phyloP scores from a whole-genome alignment of 2,797 vertebrate genomes.

The Yasuhikotakia modesta region DNA sequence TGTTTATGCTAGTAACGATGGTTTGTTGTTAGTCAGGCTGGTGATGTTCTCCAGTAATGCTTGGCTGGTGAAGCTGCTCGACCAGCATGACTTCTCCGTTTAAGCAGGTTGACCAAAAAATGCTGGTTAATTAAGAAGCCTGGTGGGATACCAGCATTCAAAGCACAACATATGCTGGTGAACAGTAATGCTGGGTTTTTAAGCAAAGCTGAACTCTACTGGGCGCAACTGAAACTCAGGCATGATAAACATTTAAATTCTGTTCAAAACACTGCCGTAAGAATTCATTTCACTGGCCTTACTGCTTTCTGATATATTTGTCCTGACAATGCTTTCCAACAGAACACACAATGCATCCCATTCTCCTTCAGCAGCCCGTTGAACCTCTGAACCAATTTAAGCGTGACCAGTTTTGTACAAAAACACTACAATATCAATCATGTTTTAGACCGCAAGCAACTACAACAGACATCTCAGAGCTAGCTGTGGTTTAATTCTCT shows the following conservation, averaged over 20 bases:
- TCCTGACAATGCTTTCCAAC: slow-evolving; percentile 12
- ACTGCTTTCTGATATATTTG: slow-evolving; percentile 11
- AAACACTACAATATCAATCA: slow-evolving; percentile 53
- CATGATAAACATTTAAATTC: slow-evolving; percentile 25
- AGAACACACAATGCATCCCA: slow-evolving; percentile 1
- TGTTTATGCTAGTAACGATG: not conserved
- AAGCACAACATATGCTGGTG: not conserved
- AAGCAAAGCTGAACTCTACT: not conserved
- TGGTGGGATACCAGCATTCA: not conserved
- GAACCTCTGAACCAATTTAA: slow-evolving; percentile 38
- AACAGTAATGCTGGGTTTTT: not conserved
- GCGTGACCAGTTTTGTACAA: slow-evolving; percentile 58
- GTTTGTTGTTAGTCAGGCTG: too few relatives aligned
- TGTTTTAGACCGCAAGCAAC: slow-evolving; percentile 29
- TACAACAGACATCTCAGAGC: slow-evolving; percentile 45
- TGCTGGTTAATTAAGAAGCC: too few relatives aligned
- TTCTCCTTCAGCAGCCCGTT: slow-evolving; percentile 33
- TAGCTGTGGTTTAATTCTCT: slow-evolving; percentile 21
- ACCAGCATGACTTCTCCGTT: too few relatives aligned
- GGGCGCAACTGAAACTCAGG: not conserved
- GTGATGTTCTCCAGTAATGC: too few relatives aligned
- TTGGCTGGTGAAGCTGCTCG: too few relatives aligned
- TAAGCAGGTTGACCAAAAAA: too few relatives aligned
- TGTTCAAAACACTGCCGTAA: not conserved
- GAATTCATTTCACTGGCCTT: not conserved